phyloP scores from a whole-genome alignment of 2,797 vertebrate species.

The Macrochelys suwanniensis region DNA sequence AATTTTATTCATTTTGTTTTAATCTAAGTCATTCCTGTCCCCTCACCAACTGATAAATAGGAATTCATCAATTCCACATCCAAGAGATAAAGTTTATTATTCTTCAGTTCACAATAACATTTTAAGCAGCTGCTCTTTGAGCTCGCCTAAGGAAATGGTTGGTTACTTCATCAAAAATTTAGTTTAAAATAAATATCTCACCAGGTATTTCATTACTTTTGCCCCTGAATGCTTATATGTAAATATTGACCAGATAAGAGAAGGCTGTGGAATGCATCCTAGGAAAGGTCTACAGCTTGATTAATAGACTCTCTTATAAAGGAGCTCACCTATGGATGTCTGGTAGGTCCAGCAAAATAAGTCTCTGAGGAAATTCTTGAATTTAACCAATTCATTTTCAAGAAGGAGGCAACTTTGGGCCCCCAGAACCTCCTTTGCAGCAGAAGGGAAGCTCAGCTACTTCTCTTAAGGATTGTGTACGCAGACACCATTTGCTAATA shows the following conservation, averaged over 20 bases:
- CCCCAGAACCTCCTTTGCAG: neutral
- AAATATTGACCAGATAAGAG: neutral
- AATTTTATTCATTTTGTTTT: neutral
- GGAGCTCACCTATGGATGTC: neutral
- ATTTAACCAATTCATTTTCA: neutral
- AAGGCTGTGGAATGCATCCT: neutral
- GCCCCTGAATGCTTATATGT: slow-evolving; percentile 21
- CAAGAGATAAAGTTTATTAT: neutral
- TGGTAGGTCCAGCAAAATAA: neutral
- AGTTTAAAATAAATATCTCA: slow-evolving; percentile 26
- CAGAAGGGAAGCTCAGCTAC: neutral
- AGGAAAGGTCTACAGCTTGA: neutral
- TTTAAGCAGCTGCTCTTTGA: neutral
- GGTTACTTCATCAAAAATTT: neutral
- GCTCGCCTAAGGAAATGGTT: neutral
- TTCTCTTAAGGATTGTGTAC: neutral
- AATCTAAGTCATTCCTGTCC: neutral
- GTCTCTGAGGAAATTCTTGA: neutral
- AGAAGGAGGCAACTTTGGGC: too few species aligned
- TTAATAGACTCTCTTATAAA: neutral
- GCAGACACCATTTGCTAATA: neutral
- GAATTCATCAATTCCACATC: neutral
- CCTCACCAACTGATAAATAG: rapidly evolving
- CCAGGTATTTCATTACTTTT: slow-evolving; percentile 33
- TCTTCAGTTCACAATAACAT: neutral